Conservation (phyloP, 2,113 vertebrate species). For the Turdus rufiventris region DNA sequence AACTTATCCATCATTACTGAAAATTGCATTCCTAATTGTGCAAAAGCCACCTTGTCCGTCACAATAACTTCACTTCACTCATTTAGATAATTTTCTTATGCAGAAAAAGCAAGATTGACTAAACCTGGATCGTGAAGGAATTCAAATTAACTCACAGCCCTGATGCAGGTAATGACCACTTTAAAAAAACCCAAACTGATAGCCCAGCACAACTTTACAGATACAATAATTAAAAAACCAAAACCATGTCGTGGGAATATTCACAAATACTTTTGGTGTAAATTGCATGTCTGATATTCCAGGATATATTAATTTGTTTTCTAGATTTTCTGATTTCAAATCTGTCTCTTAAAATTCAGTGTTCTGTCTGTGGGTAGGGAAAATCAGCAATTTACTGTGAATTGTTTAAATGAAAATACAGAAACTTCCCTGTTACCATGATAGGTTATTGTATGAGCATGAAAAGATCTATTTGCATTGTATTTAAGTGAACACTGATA, state of each 20-base stretch:
- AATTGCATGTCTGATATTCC: background rate
- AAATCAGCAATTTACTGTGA: background rate
- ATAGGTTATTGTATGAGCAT: background rate
- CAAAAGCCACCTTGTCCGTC: background rate
- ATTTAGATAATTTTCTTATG: background rate
- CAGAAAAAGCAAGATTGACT: background rate
- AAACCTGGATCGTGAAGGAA: background rate
- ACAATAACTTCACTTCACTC: background rate
- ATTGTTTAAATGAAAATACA: background rate
- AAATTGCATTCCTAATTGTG: background rate
- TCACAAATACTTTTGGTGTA: background rate
- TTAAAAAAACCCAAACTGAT: background rate
- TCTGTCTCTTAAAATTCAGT: background rate
- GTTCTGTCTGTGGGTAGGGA: background rate
- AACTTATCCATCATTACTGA: background rate
- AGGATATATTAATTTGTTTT: background rate
- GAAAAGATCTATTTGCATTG: background rate
- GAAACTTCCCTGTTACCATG: background rate
- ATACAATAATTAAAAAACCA: background rate
- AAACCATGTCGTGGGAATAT: background rate
- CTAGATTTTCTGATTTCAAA: background rate
- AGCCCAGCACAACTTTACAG: background rate
- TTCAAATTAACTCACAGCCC: background rate
- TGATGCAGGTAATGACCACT: background rate
- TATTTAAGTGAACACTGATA: background rate